Percentiles rank a stretch among this genome's conserved stretches.
phyloP scores from a whole-genome alignment of 2,888 invertebrate species.

The Pemphredon lugubris region DNA sequence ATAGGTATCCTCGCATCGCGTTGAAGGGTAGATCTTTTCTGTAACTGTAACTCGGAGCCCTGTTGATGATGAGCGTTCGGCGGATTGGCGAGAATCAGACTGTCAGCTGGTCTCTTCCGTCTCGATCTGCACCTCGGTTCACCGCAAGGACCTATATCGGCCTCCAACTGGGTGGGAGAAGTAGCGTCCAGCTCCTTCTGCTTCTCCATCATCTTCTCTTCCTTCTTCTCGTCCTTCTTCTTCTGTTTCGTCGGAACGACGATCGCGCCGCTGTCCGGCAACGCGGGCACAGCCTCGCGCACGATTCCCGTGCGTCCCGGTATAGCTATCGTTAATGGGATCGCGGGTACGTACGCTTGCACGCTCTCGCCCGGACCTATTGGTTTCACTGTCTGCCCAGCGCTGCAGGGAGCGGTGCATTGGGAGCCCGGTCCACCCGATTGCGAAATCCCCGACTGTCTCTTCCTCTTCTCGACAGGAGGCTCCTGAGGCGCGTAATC shows the following conservation, averaged over 20 bases:
- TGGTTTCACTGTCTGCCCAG: slow-evolving; percentile 4
- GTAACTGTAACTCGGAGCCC: background rate
- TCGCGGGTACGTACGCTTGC: slow-evolving; percentile 19
- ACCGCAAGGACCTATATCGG: slow-evolving; percentile 68
- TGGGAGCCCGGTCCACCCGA: slow-evolving; percentile 23
- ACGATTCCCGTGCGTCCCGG: slow-evolving; percentile 66
- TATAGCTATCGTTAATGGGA: slow-evolving; percentile 35
- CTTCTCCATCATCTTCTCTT: slow-evolving; percentile 49
- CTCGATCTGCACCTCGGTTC: slow-evolving; percentile 67
- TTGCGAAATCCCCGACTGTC: background rate
- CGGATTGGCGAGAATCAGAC: too few relatives aligned
- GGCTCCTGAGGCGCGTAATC: slow-evolving; percentile 38
- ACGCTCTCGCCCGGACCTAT: background rate
- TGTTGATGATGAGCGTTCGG: too few relatives aligned
- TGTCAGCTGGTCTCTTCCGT: slow-evolving; percentile 13
- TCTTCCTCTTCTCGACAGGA: slow-evolving; percentile 1
- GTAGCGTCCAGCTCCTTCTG: slow-evolving; percentile 46
- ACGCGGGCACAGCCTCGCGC: slow-evolving; percentile 63
- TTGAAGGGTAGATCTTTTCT: too few relatives aligned
- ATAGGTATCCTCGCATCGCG: too few relatives aligned
- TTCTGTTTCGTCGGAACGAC: too few relatives aligned
- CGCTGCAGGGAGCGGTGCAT: slow-evolving; percentile 61
- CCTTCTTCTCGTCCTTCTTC: slow-evolving; percentile 51
- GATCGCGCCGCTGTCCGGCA: too few relatives aligned
- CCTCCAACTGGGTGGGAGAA: slow-evolving; percentile 18